Conservation (phyloP, 2,113 vertebrate genomes). For the Platycercus adscitus region DNA sequence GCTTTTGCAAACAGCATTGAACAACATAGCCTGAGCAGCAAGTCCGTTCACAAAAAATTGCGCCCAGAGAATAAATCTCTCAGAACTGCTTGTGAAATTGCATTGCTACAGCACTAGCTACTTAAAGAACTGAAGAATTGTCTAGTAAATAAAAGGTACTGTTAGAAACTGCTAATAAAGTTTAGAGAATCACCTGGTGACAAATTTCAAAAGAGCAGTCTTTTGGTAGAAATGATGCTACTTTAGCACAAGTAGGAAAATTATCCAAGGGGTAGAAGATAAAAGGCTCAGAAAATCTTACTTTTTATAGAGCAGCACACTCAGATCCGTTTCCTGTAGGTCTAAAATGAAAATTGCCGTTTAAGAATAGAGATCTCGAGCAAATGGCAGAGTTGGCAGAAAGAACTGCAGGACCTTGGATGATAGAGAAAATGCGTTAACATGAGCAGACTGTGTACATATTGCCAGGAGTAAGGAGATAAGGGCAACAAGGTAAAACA, state of each 20-base stretch:
- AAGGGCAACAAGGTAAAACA: conserved; percentile 24
- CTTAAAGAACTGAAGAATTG: conserved; percentile 17
- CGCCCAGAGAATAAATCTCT: conserved; percentile 11
- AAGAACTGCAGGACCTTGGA: conserved; percentile 8
- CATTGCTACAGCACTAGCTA: neutral
- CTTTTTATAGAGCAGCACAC: neutral
- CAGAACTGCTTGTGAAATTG: conserved; percentile 4
- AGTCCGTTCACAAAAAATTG: conserved; percentile 51
- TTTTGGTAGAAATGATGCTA: neutral
- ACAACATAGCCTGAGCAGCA: neutral
- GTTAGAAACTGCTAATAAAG: conserved; percentile 47
- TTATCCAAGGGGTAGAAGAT: conserved; percentile 14
- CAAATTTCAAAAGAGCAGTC: conserved; percentile 28
- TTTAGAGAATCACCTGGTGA: conserved; percentile 14
- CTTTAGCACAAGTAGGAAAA: conserved; percentile 38
- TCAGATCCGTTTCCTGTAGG: neutral
- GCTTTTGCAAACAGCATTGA: neutral
- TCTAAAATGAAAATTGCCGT: conserved; percentile 40
- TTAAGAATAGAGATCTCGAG: conserved; percentile 33
- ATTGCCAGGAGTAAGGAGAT: neutral
- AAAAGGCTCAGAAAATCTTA: conserved; percentile 29
- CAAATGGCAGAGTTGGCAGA: conserved; percentile 28
- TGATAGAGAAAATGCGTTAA: neutral
- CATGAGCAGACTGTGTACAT: neutral
- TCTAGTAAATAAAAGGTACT: conserved; percentile 43